A percentile compares a stretch with the other conserved stretches of the same genome.
phyloP scores from a whole-genome alignment of 1,140 invertebrate species.

The Nautilus pompilius region DNA sequence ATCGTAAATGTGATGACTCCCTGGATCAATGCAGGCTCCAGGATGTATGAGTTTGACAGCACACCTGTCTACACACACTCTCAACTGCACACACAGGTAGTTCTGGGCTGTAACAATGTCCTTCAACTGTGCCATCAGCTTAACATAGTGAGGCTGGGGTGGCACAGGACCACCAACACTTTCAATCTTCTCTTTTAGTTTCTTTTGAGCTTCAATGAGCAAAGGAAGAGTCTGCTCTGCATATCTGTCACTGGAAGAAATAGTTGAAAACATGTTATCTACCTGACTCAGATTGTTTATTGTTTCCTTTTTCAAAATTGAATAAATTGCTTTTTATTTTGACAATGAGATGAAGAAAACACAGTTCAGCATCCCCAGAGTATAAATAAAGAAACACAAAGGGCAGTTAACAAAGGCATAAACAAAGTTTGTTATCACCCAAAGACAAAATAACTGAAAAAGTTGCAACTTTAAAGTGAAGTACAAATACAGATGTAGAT shows the following conservation, averaged over 20 bases:
- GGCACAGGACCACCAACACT: constrained; percentile 27
- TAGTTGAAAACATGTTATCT: constrained; percentile 10
- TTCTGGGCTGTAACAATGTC: constrained; percentile 39
- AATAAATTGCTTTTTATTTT: too few species aligned
- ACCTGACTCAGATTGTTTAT: too few species aligned
- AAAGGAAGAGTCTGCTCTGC: constrained; percentile 50
- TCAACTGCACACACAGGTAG: constrained; percentile 42
- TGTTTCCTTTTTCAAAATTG: too few species aligned
- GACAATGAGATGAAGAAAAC: too few species aligned
- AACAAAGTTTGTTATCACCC: too few species aligned
- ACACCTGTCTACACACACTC: constrained; percentile 16
- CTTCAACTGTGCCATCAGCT: constrained; percentile 30
- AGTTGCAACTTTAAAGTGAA: too few species aligned
- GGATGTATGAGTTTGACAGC: constrained; percentile 23
- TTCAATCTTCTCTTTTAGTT: constrained; percentile 32
- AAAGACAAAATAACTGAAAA: too few species aligned
- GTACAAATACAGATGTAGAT: too few species aligned
- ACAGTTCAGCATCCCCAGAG: too few species aligned
- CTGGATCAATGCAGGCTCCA: constrained; percentile 45
- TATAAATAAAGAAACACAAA: too few species aligned
- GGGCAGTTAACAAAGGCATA: too few species aligned
- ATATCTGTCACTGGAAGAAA: constrained; percentile 45
- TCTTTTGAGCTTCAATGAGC: constrained; percentile 49
- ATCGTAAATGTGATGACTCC: constrained; percentile 41
- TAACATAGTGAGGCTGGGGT: constrained; percentile 44